phyloP scores from a whole-genome alignment of 2,888 invertebrate species.

The Rotaria sp. region DNA sequence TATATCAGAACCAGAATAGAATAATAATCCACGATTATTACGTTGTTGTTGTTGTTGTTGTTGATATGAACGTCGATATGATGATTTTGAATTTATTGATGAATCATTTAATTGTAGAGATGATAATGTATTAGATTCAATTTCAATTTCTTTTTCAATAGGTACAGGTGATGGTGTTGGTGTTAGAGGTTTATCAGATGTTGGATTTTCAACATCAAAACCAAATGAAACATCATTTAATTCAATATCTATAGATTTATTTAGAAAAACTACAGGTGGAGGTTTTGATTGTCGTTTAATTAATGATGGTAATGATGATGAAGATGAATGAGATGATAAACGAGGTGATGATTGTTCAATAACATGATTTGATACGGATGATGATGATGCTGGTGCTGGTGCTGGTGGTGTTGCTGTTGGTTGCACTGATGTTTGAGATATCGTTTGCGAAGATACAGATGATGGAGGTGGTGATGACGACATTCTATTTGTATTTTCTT shows the following conservation, averaged over 20 bases:
- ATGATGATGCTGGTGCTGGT: background rate
- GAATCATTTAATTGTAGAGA: background rate
- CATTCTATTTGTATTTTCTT: background rate
- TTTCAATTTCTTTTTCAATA: background rate
- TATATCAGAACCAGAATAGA: background rate
- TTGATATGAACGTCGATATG: background rate
- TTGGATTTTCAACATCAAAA: background rate
- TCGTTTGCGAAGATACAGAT: background rate
- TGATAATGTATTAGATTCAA: background rate
- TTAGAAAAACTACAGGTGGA: constrained; percentile 17
- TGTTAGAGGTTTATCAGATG: background rate
- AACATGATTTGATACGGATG: background rate
- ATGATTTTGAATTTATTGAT: background rate
- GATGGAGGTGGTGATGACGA: background rate
- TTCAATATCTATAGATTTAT: background rate
- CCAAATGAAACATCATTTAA: constrained; percentile 24
- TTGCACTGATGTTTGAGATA: background rate
- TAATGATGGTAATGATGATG: background rate
- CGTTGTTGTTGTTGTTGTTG: background rate
- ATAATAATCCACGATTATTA: background rate
- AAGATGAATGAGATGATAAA: constrained; percentile 20
- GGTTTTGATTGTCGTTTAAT: background rate
- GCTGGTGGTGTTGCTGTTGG: background rate
- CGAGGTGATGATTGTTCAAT: background rate
- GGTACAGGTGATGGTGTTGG: background rate